phyloP scores from a whole-genome alignment of 2,888 invertebrate genomes.

The Hemicrepidius hirtus region DNA sequence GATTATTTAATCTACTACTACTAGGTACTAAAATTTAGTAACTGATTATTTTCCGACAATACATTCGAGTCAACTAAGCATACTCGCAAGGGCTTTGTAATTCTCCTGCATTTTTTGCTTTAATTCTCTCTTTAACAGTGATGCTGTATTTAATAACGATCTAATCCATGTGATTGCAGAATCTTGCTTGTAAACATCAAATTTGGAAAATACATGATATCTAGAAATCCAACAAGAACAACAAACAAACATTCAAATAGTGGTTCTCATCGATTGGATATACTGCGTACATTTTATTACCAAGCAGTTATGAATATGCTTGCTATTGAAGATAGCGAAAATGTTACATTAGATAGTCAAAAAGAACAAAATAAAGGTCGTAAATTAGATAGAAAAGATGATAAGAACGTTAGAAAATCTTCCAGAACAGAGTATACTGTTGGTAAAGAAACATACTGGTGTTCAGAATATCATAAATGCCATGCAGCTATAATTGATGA shows the following conservation, averaged over 20 bases:
- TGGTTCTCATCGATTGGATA: conserved; percentile 81
- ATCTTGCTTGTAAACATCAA: conserved; percentile 80
- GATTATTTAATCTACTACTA: no score
- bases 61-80: no score
- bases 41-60: no score
- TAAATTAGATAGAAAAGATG: conserved; percentile 26
- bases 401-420: conserved; percentile 34
- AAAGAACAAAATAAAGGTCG: conserved; percentile 19
- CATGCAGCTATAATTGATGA: conserved; percentile 81
- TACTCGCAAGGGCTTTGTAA: no score
- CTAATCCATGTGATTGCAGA: no score
- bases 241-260: conserved; percentile 76
- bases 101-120: no score
- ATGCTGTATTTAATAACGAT: no score
- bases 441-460: conserved; percentile 84
- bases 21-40: no score
- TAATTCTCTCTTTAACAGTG: no score
- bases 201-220: conserved; percentile 81
- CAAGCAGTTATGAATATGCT: conserved; percentile 75
- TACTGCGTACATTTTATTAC: conserved; percentile 84
- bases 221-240: conserved; percentile 78
- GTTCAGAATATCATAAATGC: conserved; percentile 91
- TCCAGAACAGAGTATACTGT: conserved; percentile 60
- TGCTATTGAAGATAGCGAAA: conserved; percentile 53
- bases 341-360: not conserved